These are phyloP conservation scores for Calephelis perditalis DNA, from an alignment of 2,888 invertebrate genomes.

Conservation along the genomic window DNA sequence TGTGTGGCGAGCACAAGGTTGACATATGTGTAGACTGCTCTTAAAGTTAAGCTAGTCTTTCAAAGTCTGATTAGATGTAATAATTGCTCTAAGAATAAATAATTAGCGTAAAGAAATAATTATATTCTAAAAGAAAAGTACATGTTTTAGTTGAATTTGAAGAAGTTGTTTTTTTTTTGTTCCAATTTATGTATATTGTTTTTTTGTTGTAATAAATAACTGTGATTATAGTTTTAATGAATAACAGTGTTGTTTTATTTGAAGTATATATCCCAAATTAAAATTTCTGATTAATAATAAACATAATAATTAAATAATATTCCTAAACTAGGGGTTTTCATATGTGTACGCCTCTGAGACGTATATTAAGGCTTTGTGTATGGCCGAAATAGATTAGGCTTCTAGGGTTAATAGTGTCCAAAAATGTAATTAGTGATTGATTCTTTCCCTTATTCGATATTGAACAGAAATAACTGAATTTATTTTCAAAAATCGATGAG, in stretches of 20 bases:
- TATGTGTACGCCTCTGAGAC: constrained; percentile 9
- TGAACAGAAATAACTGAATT: too few species aligned
- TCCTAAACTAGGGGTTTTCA: neutral
- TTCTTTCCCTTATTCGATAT: too few species aligned
- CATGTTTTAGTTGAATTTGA: constrained; percentile 19
- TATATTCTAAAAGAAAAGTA: constrained; percentile 2
- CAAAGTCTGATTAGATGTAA: constrained; percentile 15
- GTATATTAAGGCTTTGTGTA: constrained; percentile 3
- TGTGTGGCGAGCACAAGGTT: constrained; percentile 18
- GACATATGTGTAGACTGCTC: constrained; percentile 19
- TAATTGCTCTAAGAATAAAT: constrained; percentile 10
- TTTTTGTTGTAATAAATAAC: constrained; percentile 6
- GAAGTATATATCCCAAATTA: constrained; percentile 16
- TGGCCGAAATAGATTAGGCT: constrained; percentile 6
- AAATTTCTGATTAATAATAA: constrained; percentile 19
- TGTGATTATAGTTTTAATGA: constrained; percentile 18
- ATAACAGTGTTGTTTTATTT: constrained; percentile 18
- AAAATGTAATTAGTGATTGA: too few species aligned
- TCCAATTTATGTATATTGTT: constrained; percentile 14
- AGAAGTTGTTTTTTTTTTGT: constrained; percentile 18
- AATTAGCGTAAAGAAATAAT: constrained; percentile 10
- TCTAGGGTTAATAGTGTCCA: constrained; percentile 2
- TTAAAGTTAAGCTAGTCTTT: constrained; percentile 18
- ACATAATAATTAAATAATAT: constrained; percentile 10
- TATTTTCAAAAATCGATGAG: too few species aligned